A percentile compares a stretch with the other conserved stretches of the same genome.
Evolutionary conservation across 2,888 invertebrate species (phyloP).

Genomic region (Caprella mutica): DNA sequence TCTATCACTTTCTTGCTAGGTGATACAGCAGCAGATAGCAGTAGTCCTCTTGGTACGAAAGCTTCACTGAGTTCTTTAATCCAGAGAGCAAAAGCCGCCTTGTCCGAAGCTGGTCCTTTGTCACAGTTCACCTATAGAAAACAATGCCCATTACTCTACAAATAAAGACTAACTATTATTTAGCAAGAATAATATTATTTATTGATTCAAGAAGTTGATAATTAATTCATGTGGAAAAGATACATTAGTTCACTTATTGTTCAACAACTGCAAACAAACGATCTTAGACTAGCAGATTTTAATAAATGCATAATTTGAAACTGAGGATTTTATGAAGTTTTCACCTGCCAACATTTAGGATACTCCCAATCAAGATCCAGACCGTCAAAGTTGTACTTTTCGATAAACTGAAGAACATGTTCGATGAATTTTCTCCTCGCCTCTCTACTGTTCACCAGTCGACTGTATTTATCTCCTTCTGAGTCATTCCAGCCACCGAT

Average conservation of each 20-base stretch:
- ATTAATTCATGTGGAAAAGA: too few relatives aligned
- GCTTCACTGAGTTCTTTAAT: conserved; percentile 54
- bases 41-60: conserved; percentile 51
- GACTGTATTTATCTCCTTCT: conserved; percentile 60
- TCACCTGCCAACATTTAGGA: conserved; percentile 69
- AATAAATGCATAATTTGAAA: too few relatives aligned
- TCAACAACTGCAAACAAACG: too few relatives aligned
- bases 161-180: too few relatives aligned
- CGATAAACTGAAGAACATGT: conserved; percentile 53
- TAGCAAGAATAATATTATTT: too few relatives aligned
- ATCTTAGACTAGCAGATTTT: too few relatives aligned
- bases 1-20: conserved; percentile 71
- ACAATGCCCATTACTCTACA: too few relatives aligned
- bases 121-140: conserved; percentile 57
- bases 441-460: conserved; percentile 51
- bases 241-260: too few relatives aligned
- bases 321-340: too few relatives aligned
- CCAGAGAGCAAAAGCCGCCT: conserved; percentile 55
- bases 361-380: conserved; percentile 83
- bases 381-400: conserved; percentile 66
- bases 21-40: conserved; percentile 63
- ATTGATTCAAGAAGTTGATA: too few relatives aligned
- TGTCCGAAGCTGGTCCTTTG: conserved; percentile 69
- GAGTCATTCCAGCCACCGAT: conserved; percentile 79
- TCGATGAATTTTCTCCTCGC: conserved; percentile 53